Evolutionary conservation across 2,113 vertebrate genomes (phyloP).

Genomic region (Amphilophus citrinellus): DNA sequence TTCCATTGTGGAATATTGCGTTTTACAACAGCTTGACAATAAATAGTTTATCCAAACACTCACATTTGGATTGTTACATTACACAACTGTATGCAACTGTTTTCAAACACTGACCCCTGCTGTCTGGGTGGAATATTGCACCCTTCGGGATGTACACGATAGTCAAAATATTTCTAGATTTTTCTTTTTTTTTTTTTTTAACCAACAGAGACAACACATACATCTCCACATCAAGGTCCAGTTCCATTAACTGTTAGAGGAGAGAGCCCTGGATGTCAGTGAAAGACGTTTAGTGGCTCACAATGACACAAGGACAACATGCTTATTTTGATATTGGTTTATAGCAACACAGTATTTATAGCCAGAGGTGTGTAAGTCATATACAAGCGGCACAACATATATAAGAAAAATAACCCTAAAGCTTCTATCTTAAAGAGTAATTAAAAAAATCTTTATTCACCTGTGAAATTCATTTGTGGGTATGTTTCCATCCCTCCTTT

Average conservation of each 20-base stretch:
- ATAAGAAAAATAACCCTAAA: neutral
- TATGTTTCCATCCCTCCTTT: neutral
- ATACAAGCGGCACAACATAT: neutral
- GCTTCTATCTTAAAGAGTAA: neutral
- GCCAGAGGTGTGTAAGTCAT: neutral
- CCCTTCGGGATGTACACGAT: neutral
- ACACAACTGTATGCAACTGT: neutral
- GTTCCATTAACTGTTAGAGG: neutral
- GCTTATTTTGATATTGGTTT: neutral
- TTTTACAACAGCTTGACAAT: slow-evolving; percentile 35
- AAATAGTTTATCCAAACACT: slow-evolving; percentile 17
- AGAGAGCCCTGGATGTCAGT: neutral
- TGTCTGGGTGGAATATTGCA: slow-evolving; percentile 15
- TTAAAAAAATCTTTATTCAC: neutral
- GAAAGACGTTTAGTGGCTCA: neutral
- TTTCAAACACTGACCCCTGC: slow-evolving; percentile 42
- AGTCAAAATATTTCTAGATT: neutral
- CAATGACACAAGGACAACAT: neutral
- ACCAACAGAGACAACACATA: neutral
- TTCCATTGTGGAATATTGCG: neutral
- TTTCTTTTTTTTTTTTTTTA: neutral
- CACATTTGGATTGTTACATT: neutral
- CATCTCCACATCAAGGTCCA: neutral
- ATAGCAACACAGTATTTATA: neutral
- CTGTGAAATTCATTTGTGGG: neutral